A percentile compares a stretch with the other conserved stretches of the same genome.
phyloP scores from a whole-genome alignment of 2,113 vertebrate species.

The Camelus bactrianus region DNA sequence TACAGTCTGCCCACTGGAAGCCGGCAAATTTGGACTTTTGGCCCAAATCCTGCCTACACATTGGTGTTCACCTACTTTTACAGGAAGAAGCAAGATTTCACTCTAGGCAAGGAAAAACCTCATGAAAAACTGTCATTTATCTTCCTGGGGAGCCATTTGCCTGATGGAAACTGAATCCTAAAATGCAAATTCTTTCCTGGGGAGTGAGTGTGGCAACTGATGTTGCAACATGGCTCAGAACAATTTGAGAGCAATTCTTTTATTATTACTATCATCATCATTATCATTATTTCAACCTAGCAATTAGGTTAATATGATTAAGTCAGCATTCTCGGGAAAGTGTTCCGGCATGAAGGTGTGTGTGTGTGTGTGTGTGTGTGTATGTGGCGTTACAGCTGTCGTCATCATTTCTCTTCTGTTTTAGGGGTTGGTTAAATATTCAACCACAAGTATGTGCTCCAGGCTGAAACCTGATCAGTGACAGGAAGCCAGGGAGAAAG shows the following conservation, averaged over 20 bases:
- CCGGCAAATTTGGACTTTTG: not conserved
- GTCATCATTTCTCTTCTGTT: conserved; percentile 76
- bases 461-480: conserved; percentile 77
- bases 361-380: not conserved
- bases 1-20: not conserved
- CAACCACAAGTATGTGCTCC: conserved; percentile 76
- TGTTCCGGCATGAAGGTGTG: not conserved
- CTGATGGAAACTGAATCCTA: conserved; percentile 40
- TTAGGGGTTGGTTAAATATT: conserved; percentile 74
- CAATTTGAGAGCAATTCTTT: conserved; percentile 15
- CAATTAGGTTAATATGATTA: conserved; percentile 73
- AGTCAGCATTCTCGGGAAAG: conserved; percentile 68
- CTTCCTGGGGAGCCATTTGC: not conserved
- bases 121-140: not conserved
- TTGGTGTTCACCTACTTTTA: conserved; percentile 33
- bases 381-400: conserved; percentile 63
- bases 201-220: not conserved
- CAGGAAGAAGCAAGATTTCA: conserved; percentile 35
- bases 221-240: conserved; percentile 38
- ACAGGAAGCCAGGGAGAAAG: conserved; percentile 65
- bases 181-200: not conserved
- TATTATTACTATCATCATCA: conserved; percentile 28
- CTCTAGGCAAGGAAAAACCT: conserved; percentile 9
- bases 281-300: conserved; percentile 56
- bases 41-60: conserved; percentile 47